Evolutionary conservation across 2,113 vertebrate genomes (phyloP), one percentile per base, ranked within the genome.

Genomic region (Eubucco bourcierii): DNA sequence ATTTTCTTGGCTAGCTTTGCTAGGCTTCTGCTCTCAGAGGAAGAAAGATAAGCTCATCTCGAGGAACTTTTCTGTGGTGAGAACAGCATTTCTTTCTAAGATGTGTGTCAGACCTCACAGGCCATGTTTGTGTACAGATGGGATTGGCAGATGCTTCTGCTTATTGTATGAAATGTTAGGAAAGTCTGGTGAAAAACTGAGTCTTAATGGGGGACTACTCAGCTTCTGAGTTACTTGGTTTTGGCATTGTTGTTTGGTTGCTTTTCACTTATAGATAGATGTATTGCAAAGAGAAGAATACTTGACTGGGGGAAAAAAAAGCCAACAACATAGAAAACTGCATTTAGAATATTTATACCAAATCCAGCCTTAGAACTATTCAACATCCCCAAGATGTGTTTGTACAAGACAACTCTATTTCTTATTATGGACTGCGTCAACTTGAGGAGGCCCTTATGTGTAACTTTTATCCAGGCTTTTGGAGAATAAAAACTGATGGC

Each of bases 1-100:
- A 68, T 74, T 80, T 80, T 90, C 34, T 80, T 95, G 92, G 82
- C 90, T 64, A 28, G 44, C 34, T 83, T 93, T 91, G 29, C 72
- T 90, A 44, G 50, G 39, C 55, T 77, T 68, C 77, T 88, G 56
- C 80, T 90, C 83, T 70, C 6, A 0, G 59, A 53, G 80, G 76
- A 80, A 90, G 31, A 82, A 68, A 80, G 72, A 90, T 70, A 80
- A 90, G 60, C 56, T 91, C 88, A 77, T 85, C 82, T 87, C 76
- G 79, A 93, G 79, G 60, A 93, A 19, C 46, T 58, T 75, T 59
- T 89, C 55, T 84, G 19, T 87, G 68, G 20, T 70, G 34, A 91
- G 90, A 91, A 73, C 46, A 84, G 37, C 75, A 24, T 91, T 87
- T 90, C 50, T 73, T 75, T 80, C 58, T 39, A 79, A 81, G 56